Conservation (phyloP, 2,888 invertebrate genomes). For the Rhingia campestris region DNA sequence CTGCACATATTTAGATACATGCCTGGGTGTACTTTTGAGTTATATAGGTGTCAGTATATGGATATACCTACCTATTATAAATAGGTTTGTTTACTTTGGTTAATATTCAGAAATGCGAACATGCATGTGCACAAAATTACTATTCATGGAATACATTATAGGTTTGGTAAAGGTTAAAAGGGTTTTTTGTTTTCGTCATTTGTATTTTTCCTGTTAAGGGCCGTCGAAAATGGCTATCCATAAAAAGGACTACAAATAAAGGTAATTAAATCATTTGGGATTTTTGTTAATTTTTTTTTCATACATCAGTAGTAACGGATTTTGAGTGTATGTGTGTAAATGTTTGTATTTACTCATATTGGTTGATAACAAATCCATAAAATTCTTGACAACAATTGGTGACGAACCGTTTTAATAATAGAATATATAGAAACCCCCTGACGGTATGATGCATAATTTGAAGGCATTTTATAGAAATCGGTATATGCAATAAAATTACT, state of each 20-base stretch:
- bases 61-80: not conserved
- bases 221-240: not conserved
- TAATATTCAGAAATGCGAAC: constrained; percentile 60
- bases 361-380: no score
- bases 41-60: not conserved
- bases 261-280: constrained; percentile 47
- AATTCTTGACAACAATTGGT: no score
- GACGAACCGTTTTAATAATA: no score
- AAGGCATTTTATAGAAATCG: no score
- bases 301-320: not conserved
- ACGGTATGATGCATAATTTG: no score
- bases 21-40: not conserved
- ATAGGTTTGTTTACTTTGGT: constrained; percentile 51
- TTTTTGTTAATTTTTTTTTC: constrained; percentile 1
- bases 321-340: not conserved
- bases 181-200: constrained; percentile 11
- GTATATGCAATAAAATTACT: no score
- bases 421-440: no score
- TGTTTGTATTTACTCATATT: no score
- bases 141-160: constrained; percentile 69
- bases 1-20: not conserved
- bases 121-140: constrained; percentile 63
- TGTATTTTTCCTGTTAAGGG: constrained; percentile 12
- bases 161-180: constrained; percentile 16
- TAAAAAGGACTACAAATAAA: constrained; percentile 6